Conservation (phyloP, 2,113 vertebrate species). For the Astatoreochromis straeleni region DNA sequence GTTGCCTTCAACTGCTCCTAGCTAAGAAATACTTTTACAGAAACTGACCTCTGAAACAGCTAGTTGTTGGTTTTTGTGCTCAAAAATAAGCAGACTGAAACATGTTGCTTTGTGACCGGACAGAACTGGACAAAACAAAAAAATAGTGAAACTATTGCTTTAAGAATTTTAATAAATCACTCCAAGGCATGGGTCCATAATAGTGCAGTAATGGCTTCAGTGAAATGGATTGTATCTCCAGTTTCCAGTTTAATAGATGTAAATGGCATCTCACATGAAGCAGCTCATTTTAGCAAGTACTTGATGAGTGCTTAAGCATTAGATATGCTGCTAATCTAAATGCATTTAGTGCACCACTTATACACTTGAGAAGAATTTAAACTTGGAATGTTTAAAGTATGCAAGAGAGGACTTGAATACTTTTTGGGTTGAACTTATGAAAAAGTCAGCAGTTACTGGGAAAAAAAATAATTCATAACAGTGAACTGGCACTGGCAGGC, state of each 20-base stretch:
- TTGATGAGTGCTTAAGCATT: neutral
- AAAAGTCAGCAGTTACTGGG: slow-evolving; percentile 1
- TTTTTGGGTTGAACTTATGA: slow-evolving; percentile 9
- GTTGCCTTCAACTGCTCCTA: neutral
- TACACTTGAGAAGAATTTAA: neutral
- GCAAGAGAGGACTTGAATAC: neutral
- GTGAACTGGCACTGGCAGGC: neutral
- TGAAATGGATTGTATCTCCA: neutral
- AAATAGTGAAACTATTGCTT: neutral
- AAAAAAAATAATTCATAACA: neutral
- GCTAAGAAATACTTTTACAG: neutral
- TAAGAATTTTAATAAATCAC: neutral
- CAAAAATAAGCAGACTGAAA: neutral
- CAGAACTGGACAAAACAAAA: neutral
- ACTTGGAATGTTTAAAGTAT: neutral
- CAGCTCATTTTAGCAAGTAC: neutral
- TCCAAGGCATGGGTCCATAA: neutral
- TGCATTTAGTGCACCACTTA: slow-evolving; percentile 8
- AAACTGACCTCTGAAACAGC: neutral
- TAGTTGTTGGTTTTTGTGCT: neutral
- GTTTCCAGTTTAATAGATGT: neutral
- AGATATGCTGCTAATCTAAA: neutral
- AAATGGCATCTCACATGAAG: neutral
- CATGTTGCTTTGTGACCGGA: neutral
- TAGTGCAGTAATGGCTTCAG: neutral